Evolutionary conservation across 2,113 vertebrate species (phyloP).

Genomic region (Mirounga angustirostris): DNA sequence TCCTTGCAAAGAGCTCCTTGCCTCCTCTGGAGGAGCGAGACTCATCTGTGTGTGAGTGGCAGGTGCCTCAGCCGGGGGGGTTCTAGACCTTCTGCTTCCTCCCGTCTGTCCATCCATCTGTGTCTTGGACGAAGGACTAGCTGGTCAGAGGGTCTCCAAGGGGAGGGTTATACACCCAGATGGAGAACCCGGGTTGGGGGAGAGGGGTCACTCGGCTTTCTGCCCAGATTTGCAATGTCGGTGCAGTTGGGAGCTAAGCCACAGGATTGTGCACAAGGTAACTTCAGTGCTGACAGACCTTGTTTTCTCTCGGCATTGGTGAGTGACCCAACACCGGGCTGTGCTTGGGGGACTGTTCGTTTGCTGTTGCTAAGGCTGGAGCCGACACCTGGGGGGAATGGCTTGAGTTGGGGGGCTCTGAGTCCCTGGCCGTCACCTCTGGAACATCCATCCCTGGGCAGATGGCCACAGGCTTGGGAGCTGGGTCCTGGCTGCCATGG

Average conservation of each 20-base stretch:
- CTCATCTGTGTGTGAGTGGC: neutral
- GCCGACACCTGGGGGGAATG: neutral
- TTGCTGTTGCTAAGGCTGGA: neutral
- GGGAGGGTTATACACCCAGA: neutral
- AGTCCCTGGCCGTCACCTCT: neutral
- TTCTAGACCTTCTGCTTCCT: fast-evolving
- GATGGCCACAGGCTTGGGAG: neutral
- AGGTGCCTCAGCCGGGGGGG: fast-evolving
- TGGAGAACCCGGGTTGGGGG: neutral
- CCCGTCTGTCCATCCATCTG: fast-evolving
- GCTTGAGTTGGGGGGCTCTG: neutral
- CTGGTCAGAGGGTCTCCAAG: neutral
- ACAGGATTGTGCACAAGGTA: neutral
- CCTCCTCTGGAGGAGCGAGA: neutral
- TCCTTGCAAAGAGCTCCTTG: neutral
- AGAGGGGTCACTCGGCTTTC: neutral
- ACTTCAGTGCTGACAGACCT: neutral
- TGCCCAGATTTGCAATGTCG: neutral
- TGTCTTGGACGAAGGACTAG: neutral
- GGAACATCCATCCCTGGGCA: neutral
- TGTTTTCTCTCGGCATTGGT: neutral
- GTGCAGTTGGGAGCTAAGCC: neutral
- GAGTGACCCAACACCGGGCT: neutral
- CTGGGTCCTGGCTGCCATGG: neutral
- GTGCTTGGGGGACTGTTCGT: neutral